Base-by-base conservation (phyloP, 2,888 invertebrate genomes). In the Drosophila mimetica region DNA sequence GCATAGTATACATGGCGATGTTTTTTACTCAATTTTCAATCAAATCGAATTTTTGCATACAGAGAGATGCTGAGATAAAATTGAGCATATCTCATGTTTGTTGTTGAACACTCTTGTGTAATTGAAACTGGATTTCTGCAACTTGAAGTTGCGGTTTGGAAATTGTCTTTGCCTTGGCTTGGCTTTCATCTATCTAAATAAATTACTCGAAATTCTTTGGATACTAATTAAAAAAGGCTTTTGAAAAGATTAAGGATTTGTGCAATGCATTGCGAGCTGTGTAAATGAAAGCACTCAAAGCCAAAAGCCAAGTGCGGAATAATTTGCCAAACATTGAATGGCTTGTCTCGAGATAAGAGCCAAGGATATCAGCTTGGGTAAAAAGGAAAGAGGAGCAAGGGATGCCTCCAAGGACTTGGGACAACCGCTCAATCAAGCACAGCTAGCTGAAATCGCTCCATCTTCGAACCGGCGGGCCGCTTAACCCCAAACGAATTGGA, bases 391-490 rank as follows among this genome's bases (percentile, higher is more conserved):
- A 6, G n/a, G 34, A n/a, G 5, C 6, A 9, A 30, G 11, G 20
- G 22, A 28, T 48, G 48, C 41, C 48, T 30, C 25, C 36, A 44
- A 64, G 50, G 64, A 64, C 50, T 44, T 13, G 18, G 58, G 50
- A 32, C 46, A 59, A 70, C 69, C 52, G 71, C 69, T 70, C 69
- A 70, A 70, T 70, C 69, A 70, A 70, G 39, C 36, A 47, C 41
- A 70, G 42, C 41, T 25, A 44, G 13, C 58, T 25, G 13, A 48
- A 58, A 69, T 53, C 71, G 71, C 71, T 69, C 69, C 50, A 69
- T 69, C 69, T 69, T 69, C 50, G 44, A 20, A 32, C 25, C 51
- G 50, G 42, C 16, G 22, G 44, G 13, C 34, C 71, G 41, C 69
- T 59, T 59, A 70, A 70, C 60, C 60, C 54, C 20, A 46, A 71